phyloP scores from a whole-genome alignment of 2,113 vertebrate genomes.

The Gymnorhina tibicen region DNA sequence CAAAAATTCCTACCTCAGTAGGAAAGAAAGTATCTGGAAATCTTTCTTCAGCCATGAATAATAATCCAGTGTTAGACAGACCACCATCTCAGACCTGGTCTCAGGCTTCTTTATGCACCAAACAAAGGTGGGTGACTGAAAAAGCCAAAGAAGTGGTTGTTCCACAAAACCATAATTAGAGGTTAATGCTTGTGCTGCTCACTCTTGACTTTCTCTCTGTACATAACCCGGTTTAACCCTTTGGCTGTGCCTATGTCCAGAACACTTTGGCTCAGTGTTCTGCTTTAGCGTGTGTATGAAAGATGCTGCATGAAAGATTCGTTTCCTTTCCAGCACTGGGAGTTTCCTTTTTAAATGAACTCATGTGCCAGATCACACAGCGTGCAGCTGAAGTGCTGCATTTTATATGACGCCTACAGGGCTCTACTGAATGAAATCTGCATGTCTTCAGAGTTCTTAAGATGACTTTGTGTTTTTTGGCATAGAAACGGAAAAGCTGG shows the following conservation, averaged over 20 bases:
- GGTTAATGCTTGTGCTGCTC: not conserved
- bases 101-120: not conserved
- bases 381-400: not conserved
- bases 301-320: not conserved
- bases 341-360: not conserved
- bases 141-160: not conserved
- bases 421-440: not conserved
- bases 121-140: not conserved
- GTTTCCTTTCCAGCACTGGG: not conserved
- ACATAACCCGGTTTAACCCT: not conserved
- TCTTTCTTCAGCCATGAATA: not conserved
- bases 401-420: not conserved
- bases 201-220: not conserved
- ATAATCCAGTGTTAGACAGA: not conserved
- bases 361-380: not conserved
- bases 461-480: conserved; percentile 24
- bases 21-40: not conserved
- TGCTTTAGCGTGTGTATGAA: not conserved
- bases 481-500: conserved; percentile 86
- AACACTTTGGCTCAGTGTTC: not conserved
- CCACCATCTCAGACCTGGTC: not conserved
- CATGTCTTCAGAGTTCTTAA: not conserved
- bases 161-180: not conserved
- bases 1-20: not conserved
- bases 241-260: not conserved